phyloP scores from a whole-genome alignment of 1,140 invertebrate genomes.

The Belonocnema kinseyi region DNA sequence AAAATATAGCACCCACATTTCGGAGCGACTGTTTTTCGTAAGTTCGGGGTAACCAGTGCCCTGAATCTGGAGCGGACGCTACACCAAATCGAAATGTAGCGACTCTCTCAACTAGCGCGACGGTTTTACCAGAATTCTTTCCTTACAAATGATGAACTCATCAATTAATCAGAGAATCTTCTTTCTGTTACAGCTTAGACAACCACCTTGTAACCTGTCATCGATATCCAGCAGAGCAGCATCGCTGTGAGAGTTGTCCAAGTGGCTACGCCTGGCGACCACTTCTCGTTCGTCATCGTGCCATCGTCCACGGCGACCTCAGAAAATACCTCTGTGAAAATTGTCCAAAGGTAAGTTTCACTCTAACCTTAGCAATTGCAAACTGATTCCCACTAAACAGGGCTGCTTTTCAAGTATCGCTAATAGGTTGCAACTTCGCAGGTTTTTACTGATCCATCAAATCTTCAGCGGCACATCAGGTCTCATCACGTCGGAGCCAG shows the following conservation, averaged over 20 bases:
- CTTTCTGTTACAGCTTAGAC: conserved; percentile 83
- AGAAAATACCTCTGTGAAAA: conserved; percentile 94
- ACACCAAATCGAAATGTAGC: no score
- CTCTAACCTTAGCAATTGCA: conserved; percentile 37
- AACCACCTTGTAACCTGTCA: conserved; percentile 86
- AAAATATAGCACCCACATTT: background rate
- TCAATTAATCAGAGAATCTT: conserved; percentile 1
- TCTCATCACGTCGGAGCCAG: conserved; percentile 94
- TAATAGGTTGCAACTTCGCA: conserved; percentile 74
- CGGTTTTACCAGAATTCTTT: no score
- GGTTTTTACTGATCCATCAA: conserved; percentile 96
- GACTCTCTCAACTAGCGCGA: no score
- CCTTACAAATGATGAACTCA: no score
- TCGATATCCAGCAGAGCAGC: conserved; percentile 85
- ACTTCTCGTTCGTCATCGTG: conserved; percentile 88
- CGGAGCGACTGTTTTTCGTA: no score
- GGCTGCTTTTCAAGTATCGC: conserved; percentile 62
- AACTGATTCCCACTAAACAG: conserved; percentile 45
- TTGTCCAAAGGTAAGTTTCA: conserved; percentile 87
- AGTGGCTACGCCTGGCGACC: conserved; percentile 89
- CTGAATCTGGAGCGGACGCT: no score
- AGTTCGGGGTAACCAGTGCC: no score
- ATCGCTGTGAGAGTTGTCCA: conserved; percentile 89
- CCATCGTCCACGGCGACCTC: conserved; percentile 85
- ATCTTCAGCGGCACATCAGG: conserved; percentile 96